Base-by-base conservation (phyloP, 2,888 invertebrate species). In the Plebejus melissa region DNA sequence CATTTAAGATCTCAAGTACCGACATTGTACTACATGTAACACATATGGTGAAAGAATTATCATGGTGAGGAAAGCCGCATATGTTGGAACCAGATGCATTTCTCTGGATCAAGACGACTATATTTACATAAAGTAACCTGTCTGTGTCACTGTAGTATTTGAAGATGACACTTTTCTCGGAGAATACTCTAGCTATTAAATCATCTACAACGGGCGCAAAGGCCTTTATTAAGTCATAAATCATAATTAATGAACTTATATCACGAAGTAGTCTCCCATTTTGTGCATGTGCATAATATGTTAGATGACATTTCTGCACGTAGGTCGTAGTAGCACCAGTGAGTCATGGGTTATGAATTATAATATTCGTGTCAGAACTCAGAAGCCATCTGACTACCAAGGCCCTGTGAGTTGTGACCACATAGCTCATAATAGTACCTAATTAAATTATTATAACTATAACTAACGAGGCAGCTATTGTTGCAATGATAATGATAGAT, bases 271-370 rank as follows among this genome's bases (percentile, higher is more conserved):
- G 11, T 54, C 54, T 16, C 54, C 54, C 4, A 54, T 58, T 6
- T 58, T 22, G 58, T 22, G 0, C 58, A 57, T 36, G 2, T 28
- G 28, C 32, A 38, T 69, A 22, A 41, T 1, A 2, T 58, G 7
- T 11, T 70, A 1, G 0, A 79, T 82, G 79, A 83, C 86, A 89
- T 88, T 84, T 87, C 83, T 86, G 85, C 88, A 88, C 88, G 88
- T 22, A 22, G 22, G 22, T 22, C 22, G 22, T 88, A 82, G 81
- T 74, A 79, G 82, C 76, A 74, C 72, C 74, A 65, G 74, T 78
- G 78, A 79, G 74, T 79, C 78, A 79, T 75, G 50, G 46, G 58
- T 54, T 69, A 57, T 74, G 69, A 54, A 69, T 74, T 74, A 74
- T 74, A 71, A 72, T 77, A 76, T 76, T 76, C 77, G 69, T 76